Evolutionary conservation across 2,113 vertebrate genomes (phyloP), one percentile per base, ranked within the genome.

Genomic region (Hippocampus guttulatus): DNA sequence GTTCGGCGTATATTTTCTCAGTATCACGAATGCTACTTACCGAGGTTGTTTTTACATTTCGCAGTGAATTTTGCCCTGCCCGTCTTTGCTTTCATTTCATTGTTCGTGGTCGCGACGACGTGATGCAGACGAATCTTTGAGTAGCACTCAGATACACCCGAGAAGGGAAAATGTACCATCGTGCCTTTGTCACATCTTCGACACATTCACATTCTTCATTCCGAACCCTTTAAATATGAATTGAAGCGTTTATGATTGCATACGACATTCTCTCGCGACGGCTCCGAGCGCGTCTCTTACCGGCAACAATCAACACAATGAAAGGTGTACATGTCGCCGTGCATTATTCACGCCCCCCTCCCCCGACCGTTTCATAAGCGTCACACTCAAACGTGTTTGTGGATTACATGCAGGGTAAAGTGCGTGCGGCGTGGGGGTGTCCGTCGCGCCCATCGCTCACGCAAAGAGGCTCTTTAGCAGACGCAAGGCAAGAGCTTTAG

Each of bases 301-400:
- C 8, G 47, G 67, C 81, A 83, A 86, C 78, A 83, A 87, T 88
- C 85, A 85, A 77, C 89, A 82, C 80, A 80, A 82, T 87, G 77
- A 87, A 80, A 77, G 75, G 61, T 84, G 72, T 80, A 84, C 88
- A 84, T 84, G 76, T 82, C 86, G 86, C 27, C 51, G 88, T 89
- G 86, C 83, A 90, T 90, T 87, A 89, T 90, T 91, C 88, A 90
- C 89, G 75, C 77, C 10, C 1, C 73, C 83, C 75, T 45, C 10
- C 10, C 10, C 3, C 3, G 66, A 77, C 74, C 80, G 78, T 88
- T 88, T 85, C 83, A 88, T 85, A 87, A 88, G 81, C 77, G 85
- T 90, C 88, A 84, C 83, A 86, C 84, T 85, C 72, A 76, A 82
- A 85, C 88, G 85, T 88, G 88, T 88, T 87, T 89, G 58, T 33